phyloP scores from a whole-genome alignment of 2,888 invertebrate species.

The Mayetiola destructor region DNA sequence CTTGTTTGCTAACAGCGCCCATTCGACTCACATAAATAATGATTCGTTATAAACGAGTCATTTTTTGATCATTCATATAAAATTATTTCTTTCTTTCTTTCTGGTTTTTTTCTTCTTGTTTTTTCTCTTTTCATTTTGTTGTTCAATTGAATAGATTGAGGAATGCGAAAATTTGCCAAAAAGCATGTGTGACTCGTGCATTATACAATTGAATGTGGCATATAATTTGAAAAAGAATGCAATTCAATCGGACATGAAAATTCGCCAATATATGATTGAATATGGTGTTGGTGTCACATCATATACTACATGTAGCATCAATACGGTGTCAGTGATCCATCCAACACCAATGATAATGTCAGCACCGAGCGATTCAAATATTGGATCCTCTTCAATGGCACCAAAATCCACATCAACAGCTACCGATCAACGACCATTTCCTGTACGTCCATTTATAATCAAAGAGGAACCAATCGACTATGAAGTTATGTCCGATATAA shows the following conservation, averaged over 20 bases:
- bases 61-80: conserved; percentile 9
- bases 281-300: conserved; percentile 17
- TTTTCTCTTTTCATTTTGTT: neutral
- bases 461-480: conserved; percentile 18
- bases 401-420: neutral
- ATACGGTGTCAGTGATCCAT: neutral
- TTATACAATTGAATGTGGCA: conserved; percentile 21
- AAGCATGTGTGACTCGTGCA: conserved; percentile 21
- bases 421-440: neutral
- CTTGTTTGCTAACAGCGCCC: too few species aligned
- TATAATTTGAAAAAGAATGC: conserved; percentile 21
- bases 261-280: conserved; percentile 22
- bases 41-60: too few species aligned
- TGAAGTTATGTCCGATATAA: conserved; percentile 18
- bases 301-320: neutral
- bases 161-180: conserved; percentile 21
- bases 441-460: conserved; percentile 16
- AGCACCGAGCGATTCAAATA: neutral
- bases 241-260: conserved; percentile 20
- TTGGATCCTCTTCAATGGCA: neutral
- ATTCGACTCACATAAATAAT: too few species aligned
- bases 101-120: too few species aligned
- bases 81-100: too few species aligned
- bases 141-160: conserved; percentile 19
- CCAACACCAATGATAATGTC: neutral